phyloP scores from a whole-genome alignment of 2,888 invertebrate species.

The Andrena chrysosceles region DNA sequence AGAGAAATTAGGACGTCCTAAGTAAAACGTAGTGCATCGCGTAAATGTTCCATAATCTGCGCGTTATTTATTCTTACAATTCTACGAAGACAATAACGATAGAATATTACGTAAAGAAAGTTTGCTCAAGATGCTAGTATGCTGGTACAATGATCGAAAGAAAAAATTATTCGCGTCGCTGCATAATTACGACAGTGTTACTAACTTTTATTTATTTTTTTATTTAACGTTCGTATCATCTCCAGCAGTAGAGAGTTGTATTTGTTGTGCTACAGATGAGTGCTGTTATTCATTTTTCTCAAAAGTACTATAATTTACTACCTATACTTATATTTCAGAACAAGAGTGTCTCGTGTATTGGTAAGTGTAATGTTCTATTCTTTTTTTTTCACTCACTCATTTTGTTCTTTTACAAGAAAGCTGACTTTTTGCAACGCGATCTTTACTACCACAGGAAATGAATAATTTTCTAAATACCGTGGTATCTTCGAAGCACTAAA shows the following conservation, averaged over 20 bases:
- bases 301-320: slow-evolving; percentile 76
- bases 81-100: slow-evolving; percentile 15
- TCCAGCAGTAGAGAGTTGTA: slow-evolving; percentile 43
- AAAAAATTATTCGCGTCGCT: slow-evolving; percentile 12
- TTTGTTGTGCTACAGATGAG: slow-evolving; percentile 76
- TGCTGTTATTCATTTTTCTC: slow-evolving; percentile 79
- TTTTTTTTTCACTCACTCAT: slow-evolving; percentile 58
- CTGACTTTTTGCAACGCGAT: slow-evolving; percentile 34
- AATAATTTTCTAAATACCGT: not conserved
- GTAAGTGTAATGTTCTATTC: slow-evolving; percentile 77
- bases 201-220: slow-evolving; percentile 33
- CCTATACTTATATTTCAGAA: slow-evolving; percentile 82
- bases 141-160: slow-evolving; percentile 74
- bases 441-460: not conserved
- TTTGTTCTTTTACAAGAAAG: slow-evolving; percentile 75
- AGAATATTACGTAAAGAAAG: slow-evolving; percentile 63
- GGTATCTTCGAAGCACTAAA: not conserved
- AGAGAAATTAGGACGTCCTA: slow-evolving; percentile 3
- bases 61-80: slow-evolving; percentile 14
- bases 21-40: slow-evolving; percentile 24
- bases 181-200: slow-evolving; percentile 13
- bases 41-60: slow-evolving; percentile 24
- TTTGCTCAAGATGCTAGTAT: slow-evolving; percentile 73
- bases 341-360: slow-evolving; percentile 76
- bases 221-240: slow-evolving; percentile 49